These are phyloP conservation scores for Darevskia mixta DNA, from an alignment of 2,797 vertebrate genomes.

Conservation along the genomic window DNA sequence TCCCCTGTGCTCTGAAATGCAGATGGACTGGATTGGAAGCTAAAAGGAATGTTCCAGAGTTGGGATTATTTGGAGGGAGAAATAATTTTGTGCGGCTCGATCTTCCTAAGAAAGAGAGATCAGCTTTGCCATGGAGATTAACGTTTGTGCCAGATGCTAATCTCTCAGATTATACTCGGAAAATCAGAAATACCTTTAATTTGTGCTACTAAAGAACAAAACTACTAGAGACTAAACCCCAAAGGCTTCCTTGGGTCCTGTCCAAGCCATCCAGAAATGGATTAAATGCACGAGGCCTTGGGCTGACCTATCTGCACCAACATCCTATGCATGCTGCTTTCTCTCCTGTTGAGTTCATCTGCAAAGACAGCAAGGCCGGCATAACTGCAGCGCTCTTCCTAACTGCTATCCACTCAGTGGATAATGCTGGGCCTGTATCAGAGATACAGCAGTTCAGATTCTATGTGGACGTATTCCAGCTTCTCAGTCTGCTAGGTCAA, in stretches of 20 bases:
- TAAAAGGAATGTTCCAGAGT: accelerated
- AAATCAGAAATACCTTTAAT: conserved; percentile 43
- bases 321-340: background rate
- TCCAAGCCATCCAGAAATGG: background rate
- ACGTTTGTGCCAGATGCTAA: background rate
- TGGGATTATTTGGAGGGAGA: accelerated
- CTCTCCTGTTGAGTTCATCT: background rate
- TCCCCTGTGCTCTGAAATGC: accelerated
- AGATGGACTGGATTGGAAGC: accelerated
- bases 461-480: too few relatives aligned
- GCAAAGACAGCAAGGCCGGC: background rate
- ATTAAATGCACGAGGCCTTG: background rate
- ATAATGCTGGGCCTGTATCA: background rate
- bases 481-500: too few relatives aligned
- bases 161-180: conserved; percentile 31
- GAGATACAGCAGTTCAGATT: background rate
- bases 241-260: accelerated
- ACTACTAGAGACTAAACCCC: conserved; percentile 1
- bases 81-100: conserved; percentile 38
- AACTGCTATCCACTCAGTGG: too few relatives aligned
- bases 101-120: background rate
- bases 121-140: conserved; percentile 28
- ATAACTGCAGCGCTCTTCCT: background rate
- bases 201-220: conserved; percentile 43
- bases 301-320: background rate